These are phyloP conservation scores for Otolemur crassicaudatus DNA, from an alignment of 2,797 vertebrate species.

Conservation along the genomic window DNA sequence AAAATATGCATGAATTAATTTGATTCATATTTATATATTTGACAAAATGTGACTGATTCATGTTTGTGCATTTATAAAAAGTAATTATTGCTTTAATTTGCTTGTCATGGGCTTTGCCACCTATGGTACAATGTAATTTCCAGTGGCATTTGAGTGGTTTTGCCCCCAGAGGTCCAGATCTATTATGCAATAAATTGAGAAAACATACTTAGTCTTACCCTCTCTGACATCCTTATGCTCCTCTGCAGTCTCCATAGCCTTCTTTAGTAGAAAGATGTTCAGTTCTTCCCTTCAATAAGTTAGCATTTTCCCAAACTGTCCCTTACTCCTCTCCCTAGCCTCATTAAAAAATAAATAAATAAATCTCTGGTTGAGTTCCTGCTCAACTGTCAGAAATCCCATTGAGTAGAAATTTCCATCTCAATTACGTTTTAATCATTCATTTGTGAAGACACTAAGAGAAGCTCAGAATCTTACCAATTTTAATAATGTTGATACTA, in stretches of 20 bases:
- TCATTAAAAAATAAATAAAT: background rate
- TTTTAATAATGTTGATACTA: background rate
- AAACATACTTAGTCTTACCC: background rate
- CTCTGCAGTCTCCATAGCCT: background rate
- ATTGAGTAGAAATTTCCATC: constrained; percentile 21
- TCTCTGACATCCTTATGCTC: background rate
- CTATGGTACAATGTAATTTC: background rate
- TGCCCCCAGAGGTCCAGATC: background rate
- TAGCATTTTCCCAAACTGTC: background rate
- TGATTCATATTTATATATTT: background rate
- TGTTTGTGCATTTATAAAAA: background rate
- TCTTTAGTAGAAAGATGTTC: background rate
- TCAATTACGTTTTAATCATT: background rate
- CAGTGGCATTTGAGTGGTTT: background rate
- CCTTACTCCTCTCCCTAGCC: background rate
- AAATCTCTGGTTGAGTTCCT: background rate
- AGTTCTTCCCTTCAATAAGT: background rate
- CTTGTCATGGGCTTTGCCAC: background rate
- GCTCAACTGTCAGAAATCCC: background rate
- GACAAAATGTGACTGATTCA: background rate
- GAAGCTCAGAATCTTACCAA: background rate
- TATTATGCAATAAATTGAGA: background rate
- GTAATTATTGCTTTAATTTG: background rate
- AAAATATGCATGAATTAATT: background rate
- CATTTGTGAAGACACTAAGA: background rate